Conservation (phyloP, 2,797 vertebrate genomes). For the Dromococcyx pavoninus region DNA sequence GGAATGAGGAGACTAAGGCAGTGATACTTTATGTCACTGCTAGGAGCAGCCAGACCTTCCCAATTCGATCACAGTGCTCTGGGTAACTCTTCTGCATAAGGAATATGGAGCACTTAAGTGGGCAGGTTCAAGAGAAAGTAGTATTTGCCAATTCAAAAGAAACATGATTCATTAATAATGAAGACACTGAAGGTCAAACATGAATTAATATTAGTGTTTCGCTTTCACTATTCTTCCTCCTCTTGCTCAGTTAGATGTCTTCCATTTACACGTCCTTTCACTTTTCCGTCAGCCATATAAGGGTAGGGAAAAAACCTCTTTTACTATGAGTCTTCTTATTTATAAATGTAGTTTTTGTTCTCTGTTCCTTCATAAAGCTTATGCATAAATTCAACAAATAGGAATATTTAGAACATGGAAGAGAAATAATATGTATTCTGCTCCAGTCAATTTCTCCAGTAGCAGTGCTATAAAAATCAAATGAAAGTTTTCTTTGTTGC, state of each 20-base stretch:
- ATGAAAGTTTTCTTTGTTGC: not conserved
- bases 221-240: not conserved
- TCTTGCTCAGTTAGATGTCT: not conserved
- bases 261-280: not conserved
- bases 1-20: not conserved
- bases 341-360: not conserved
- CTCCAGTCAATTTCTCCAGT: not conserved
- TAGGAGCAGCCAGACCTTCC: not conserved
- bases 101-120: not conserved
- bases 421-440: not conserved
- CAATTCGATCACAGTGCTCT: not conserved
- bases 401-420: not conserved
- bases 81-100: not conserved
- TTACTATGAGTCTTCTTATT: not conserved
- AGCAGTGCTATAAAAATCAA: not conserved
- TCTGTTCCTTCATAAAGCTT: not conserved
- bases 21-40: fast-evolving
- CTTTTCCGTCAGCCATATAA: not conserved
- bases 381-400: not conserved
- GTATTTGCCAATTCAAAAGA: not conserved
- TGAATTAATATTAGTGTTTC: not conserved
- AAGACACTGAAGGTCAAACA: not conserved
- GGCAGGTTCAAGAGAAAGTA: not conserved
- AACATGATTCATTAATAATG: not conserved
- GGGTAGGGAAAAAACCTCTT: not conserved